Conservation (phyloP, 2,888 invertebrate species). For the Scaeva pyrastri region DNA sequence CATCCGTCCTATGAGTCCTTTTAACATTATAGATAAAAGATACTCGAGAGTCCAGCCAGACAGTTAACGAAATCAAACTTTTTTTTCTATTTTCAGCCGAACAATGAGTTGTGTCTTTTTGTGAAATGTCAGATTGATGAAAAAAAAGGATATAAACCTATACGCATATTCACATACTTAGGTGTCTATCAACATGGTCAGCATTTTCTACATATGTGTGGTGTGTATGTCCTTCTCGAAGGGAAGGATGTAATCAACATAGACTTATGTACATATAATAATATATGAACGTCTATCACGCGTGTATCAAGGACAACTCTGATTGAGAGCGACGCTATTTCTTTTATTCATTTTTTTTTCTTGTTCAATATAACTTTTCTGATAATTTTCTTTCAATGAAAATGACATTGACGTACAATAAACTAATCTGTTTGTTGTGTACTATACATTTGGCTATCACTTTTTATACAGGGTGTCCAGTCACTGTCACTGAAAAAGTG, state of each 20-base stretch:
- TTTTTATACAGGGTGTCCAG: too few species aligned
- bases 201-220: too few species aligned
- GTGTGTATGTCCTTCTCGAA: too few species aligned
- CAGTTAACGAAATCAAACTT: background rate
- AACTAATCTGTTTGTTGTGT: background rate
- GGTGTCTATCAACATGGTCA: too few species aligned
- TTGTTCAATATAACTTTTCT: background rate
- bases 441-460: too few species aligned
- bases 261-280: too few species aligned
- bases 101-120: slow-evolving; percentile 30
- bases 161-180: too few species aligned
- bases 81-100: background rate
- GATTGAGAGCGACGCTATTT: background rate
- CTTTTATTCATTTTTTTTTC: background rate
- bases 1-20: background rate
- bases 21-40: too few species aligned
- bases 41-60: background rate
- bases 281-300: slow-evolving; percentile 8
- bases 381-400: background rate
- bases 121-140: slow-evolving; percentile 38
- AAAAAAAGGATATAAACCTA: too few species aligned
- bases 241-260: too few species aligned
- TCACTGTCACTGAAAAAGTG: too few species aligned
- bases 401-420: background rate
- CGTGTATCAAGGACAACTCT: background rate